These are phyloP conservation scores for Mixornis gularis DNA, from an alignment of 2,113 vertebrate species.

Conservation along the genomic window DNA sequence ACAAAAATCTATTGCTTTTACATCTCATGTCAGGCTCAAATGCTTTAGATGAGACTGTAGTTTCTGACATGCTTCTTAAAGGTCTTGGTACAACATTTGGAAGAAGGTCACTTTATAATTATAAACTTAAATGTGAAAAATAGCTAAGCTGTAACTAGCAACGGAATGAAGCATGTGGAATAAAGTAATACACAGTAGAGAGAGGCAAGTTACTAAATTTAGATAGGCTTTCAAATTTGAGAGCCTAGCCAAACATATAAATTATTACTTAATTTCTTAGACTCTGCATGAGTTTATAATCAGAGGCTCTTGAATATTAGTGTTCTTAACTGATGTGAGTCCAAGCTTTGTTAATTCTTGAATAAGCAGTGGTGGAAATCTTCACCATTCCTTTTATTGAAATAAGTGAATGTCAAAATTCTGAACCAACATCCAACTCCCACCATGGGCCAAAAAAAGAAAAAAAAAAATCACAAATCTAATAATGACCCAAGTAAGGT, in stretches of 20 bases:
- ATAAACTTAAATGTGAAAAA: neutral
- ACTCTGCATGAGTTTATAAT: neutral
- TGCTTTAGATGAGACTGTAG: neutral
- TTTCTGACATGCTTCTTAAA: neutral
- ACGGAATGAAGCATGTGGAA: neutral
- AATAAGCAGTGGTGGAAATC: neutral
- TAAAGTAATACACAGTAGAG: neutral
- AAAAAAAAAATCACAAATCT: neutral
- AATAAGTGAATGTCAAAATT: neutral
- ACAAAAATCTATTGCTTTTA: neutral
- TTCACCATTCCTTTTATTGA: neutral
- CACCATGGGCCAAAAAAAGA: neutral
- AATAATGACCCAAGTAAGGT: neutral
- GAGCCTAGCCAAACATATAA: neutral
- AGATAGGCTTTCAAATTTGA: neutral
- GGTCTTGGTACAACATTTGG: neutral
- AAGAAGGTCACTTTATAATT: constrained; percentile 16
- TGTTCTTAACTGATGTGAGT: neutral
- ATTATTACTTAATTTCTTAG: neutral
- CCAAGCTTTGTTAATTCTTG: neutral
- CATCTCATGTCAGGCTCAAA: neutral
- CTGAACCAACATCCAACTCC: neutral
- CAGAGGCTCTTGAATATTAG: neutral
- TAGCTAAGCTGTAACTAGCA: neutral
- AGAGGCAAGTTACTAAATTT: neutral